Percentiles rank a stretch among this genome's conserved stretches.
Conservation (phyloP, 2,797 vertebrate species). For the Calcarius lapponicus region DNA sequence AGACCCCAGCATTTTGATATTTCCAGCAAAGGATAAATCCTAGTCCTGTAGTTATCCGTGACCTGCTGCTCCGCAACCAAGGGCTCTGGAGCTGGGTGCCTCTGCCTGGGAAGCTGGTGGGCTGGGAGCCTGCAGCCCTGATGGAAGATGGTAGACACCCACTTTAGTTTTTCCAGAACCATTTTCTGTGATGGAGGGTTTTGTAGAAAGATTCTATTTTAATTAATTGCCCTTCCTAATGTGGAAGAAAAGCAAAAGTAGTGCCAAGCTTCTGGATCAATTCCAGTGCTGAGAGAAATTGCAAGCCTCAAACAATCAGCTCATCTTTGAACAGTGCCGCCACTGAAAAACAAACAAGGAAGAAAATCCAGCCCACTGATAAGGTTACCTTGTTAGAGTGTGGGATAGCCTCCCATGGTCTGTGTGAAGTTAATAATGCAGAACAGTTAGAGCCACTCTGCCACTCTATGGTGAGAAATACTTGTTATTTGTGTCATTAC, state of each 20-base stretch:
- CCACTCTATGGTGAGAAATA: neutral
- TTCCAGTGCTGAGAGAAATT: neutral
- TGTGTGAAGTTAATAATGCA: neutral
- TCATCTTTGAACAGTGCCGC: neutral
- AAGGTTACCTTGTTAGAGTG: neutral
- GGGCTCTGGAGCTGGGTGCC: neutral
- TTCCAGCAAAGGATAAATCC: neutral
- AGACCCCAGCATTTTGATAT: neutral
- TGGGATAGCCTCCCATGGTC: neutral
- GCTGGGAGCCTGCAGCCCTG: neutral
- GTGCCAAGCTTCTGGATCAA: neutral
- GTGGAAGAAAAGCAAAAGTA: neutral
- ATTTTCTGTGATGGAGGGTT: neutral
- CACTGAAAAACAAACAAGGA: neutral
- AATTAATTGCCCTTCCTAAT: neutral
- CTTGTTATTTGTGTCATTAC: neutral
- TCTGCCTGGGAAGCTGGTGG: neutral
- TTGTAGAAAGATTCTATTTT: neutral
- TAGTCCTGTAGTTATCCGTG: neutral
- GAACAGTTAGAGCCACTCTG: neutral
- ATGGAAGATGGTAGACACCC: neutral
- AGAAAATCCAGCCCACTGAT: neutral
- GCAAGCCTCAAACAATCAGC: neutral
- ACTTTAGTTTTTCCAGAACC: neutral
- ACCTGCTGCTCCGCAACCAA: neutral